These are phyloP conservation scores for Pseudococcus jackbeardsleyi DNA, from an alignment of 2,888 invertebrate species.

Conservation along the genomic window DNA sequence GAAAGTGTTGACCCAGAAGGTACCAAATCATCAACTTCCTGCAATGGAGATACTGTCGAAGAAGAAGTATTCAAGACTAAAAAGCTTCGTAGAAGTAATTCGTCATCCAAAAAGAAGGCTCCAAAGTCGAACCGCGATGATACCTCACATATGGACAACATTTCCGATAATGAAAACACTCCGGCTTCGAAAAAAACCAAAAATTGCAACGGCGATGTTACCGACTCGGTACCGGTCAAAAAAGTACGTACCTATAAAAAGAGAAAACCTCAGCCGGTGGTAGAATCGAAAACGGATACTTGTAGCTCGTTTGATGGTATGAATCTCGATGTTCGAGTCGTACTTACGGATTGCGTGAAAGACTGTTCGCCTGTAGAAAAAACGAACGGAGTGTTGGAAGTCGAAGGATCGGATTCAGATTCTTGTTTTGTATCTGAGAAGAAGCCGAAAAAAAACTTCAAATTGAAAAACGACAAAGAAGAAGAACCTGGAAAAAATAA, in stretches of 20 bases:
- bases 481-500: conserved; percentile 27
- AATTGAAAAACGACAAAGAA: conserved; percentile 19
- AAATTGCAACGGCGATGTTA: background rate
- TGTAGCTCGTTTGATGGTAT: background rate
- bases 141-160: background rate
- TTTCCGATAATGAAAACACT: conserved; percentile 9
- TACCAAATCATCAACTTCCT: background rate
- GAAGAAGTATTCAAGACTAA: conserved; percentile 6
- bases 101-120: background rate
- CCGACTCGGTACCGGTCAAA: background rate
- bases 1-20: background rate
- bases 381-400: background rate
- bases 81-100: background rate
- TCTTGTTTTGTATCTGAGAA: conserved; percentile 1
- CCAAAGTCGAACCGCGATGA: background rate
- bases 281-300: background rate
- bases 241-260: background rate
- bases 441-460: background rate
- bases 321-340: background rate
- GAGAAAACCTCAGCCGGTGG: background rate
- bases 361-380: background rate
- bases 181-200: background rate
- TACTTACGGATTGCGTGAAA: background rate
- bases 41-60: background rate
- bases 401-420: background rate